Evolutionary conservation across 1,140 invertebrate genomes (phyloP).

Genomic region (Macrosteles quadrilineatus): DNA sequence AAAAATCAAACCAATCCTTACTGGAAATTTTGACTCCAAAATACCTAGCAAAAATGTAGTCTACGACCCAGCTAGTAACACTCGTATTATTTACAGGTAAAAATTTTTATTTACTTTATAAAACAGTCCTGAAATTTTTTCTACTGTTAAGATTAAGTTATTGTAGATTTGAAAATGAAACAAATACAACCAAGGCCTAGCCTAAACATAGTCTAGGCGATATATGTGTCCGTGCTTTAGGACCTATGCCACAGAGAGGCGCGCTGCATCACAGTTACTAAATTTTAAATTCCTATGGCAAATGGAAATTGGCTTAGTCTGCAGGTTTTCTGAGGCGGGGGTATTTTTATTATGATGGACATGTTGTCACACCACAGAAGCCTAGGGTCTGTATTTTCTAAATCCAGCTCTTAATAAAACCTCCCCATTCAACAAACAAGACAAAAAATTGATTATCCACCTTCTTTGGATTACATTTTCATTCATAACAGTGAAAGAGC

Average conservation of each 20-base stretch:
- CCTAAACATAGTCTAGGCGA: constrained; percentile 22
- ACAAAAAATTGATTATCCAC: too few relatives aligned
- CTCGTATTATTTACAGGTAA: constrained; percentile 61
- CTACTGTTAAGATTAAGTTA: too few relatives aligned
- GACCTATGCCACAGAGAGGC: neutral
- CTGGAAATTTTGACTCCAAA: constrained; percentile 51
- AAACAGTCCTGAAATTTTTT: neutral
- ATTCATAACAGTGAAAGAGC: too few relatives aligned
- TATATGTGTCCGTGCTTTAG: neutral
- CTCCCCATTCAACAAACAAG: too few relatives aligned
- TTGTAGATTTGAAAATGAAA: neutral
- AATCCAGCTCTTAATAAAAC: too few relatives aligned
- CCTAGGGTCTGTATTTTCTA: too few relatives aligned
- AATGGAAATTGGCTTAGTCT: too few relatives aligned
- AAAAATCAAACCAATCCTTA: constrained; percentile 62
- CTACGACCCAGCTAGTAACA: constrained; percentile 59
- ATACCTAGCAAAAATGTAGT: constrained; percentile 54
- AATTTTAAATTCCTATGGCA: constrained; percentile 23
- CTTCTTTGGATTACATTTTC: too few relatives aligned
- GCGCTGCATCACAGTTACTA: neutral
- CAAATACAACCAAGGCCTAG: constrained; percentile 20
- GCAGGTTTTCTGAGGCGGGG: too few relatives aligned
- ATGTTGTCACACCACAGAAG: too few relatives aligned
- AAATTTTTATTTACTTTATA: neutral
- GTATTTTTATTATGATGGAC: too few relatives aligned